A percentile compares a stretch with the other conserved stretches of the same genome.
Conservation (phyloP, 2,888 invertebrate genomes). For the Ormyrus thymus region DNA sequence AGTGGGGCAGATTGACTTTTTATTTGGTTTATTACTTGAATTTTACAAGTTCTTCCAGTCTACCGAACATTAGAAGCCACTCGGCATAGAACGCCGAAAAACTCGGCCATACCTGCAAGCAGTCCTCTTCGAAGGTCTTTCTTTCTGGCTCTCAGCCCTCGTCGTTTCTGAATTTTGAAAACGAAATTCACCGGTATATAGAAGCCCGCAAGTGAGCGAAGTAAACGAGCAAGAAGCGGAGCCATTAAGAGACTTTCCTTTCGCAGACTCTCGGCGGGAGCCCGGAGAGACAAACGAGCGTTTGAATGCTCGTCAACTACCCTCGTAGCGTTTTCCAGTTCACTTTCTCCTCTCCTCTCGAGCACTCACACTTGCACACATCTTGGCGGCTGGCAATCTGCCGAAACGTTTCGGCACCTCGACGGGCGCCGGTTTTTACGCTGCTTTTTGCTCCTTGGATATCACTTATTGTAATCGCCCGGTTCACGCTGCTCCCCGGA, state of each 20-base stretch:
- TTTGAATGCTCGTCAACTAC: conserved; percentile 64
- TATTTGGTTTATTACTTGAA: too few species aligned
- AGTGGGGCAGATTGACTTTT: too few species aligned
- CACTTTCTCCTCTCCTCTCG: conserved; percentile 10
- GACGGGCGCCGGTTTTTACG: background rate
- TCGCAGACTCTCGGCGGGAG: conserved; percentile 22
- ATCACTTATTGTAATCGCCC: too few species aligned
- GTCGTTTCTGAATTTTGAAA: conserved; percentile 38
- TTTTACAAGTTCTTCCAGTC: too few species aligned
- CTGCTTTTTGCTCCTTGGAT: too few species aligned
- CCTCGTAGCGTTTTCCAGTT: conserved; percentile 11
- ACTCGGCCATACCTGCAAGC: too few species aligned
- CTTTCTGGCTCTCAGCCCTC: background rate
- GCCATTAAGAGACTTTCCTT: conserved; percentile 41
- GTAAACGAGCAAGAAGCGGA: background rate
- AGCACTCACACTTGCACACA: background rate
- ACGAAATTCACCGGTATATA: conserved; percentile 18
- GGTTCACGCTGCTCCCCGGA: too few species aligned
- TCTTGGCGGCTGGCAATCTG: conserved; percentile 16
- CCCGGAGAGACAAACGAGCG: conserved; percentile 63
- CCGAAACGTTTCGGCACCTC: conserved; percentile 19
- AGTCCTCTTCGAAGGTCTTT: background rate
- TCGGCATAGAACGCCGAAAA: too few species aligned
- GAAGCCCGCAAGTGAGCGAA: background rate
- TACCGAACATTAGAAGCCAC: too few species aligned